Conservation (phyloP, 2,113 vertebrate species). For the Crotalus helleri region DNA sequence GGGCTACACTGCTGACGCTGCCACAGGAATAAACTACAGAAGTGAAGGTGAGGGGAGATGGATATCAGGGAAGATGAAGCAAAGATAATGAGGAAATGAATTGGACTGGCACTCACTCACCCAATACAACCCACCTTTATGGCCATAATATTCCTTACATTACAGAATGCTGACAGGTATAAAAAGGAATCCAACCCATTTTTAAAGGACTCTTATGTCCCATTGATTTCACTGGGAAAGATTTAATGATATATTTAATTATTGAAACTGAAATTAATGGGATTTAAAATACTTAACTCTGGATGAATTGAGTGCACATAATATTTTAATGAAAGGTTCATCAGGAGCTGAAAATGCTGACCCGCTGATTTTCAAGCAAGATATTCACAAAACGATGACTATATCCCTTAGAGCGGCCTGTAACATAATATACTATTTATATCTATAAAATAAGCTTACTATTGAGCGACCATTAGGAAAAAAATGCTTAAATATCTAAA, state of each 20-base stretch:
- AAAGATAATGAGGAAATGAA: slow-evolving; percentile 8
- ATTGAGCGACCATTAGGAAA: neutral
- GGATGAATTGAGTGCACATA: neutral
- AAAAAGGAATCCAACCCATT: neutral
- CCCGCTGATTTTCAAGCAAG: neutral
- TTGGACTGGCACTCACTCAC: neutral
- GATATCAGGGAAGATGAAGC: neutral
- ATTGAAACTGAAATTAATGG: slow-evolving; percentile 9
- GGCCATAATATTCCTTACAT: neutral
- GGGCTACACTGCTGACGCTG: neutral
- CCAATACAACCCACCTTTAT: neutral
- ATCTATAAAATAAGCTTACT: slow-evolving; percentile 3
- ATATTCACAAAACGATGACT: neutral
- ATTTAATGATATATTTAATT: slow-evolving; percentile 24
- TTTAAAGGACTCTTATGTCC: neutral
- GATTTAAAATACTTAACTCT: slow-evolving; percentile 20
- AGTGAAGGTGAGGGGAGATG: neutral
- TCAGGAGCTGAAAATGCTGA: slow-evolving; percentile 21
- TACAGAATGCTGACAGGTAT: neutral
- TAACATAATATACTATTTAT: neutral
- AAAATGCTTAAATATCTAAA: slow-evolving; percentile 4
- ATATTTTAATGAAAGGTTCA: slow-evolving; percentile 29
- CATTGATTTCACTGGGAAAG: slow-evolving; percentile 5
- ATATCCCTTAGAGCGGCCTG: neutral
- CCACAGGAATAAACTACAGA: neutral